These are phyloP conservation scores for Boulengeromyrus knoepffleri DNA, from an alignment of 2,113 vertebrate genomes.

Conservation along the genomic window DNA sequence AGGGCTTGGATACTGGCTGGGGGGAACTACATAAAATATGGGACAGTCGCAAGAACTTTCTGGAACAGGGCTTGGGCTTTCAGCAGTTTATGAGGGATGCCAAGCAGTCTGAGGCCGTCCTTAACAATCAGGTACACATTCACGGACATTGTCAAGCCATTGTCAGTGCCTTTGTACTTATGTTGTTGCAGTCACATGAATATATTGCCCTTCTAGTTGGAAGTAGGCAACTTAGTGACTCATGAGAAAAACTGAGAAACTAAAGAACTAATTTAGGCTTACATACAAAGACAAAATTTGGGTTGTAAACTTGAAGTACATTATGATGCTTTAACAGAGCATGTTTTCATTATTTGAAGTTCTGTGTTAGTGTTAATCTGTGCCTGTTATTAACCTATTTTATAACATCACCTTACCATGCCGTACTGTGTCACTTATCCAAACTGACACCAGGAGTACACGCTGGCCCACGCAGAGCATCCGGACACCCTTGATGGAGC, in stretches of 20 bases:
- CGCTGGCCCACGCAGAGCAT: conserved; percentile 73
- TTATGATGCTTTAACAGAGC: neutral
- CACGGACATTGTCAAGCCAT: neutral
- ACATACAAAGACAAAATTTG: neutral
- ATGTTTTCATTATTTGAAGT: neutral
- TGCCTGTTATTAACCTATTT: neutral
- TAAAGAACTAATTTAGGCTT: neutral
- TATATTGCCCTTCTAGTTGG: neutral
- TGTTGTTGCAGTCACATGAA: neutral
- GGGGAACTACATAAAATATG: conserved; percentile 78
- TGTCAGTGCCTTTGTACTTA: neutral
- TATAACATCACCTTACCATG: neutral
- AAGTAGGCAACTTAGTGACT: neutral
- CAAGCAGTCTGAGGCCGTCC: conserved; percentile 79
- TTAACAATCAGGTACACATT: conserved; percentile 81
- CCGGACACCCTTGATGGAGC: conserved; percentile 77
- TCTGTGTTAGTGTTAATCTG: neutral
- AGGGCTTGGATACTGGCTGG: conserved; percentile 76
- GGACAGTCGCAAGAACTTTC: conserved; percentile 69
- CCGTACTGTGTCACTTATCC: neutral
- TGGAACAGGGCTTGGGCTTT: conserved; percentile 75
- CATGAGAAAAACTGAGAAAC: neutral
- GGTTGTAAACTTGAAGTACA: neutral
- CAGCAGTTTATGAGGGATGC: conserved; percentile 85
- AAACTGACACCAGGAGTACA: conserved; percentile 75